Percentiles rank a stretch among this genome's conserved stretches.
Evolutionary conservation across 1,140 invertebrate genomes (phyloP).

Genomic region (Lepidostoma basale): DNA sequence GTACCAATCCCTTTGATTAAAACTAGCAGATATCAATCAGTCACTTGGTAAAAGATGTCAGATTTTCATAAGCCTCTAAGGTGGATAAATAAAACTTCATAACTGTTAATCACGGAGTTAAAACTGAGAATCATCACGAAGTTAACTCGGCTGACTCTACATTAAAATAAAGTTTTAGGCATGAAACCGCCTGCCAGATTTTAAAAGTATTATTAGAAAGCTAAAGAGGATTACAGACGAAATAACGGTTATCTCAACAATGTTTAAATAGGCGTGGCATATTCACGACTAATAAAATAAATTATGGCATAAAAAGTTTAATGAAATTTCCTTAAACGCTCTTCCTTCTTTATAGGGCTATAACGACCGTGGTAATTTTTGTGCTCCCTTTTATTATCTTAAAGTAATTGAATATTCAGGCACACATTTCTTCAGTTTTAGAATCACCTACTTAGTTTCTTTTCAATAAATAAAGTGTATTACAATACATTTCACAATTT

Average conservation of each 20-base stretch:
- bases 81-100: too few species aligned
- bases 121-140: too few species aligned
- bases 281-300: slow-evolving; percentile 8
- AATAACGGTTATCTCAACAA: background rate
- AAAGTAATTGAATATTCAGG: background rate
- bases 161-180: too few species aligned
- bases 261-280: background rate
- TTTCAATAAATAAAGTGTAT: background rate
- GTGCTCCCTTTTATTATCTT: slow-evolving; percentile 1
- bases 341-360: background rate
- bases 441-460: background rate
- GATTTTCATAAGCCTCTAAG: too few species aligned
- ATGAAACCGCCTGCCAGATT: too few species aligned
- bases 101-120: too few species aligned
- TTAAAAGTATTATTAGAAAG: background rate
- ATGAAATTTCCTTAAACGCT: slow-evolving; percentile 18
- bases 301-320: slow-evolving; percentile 11
- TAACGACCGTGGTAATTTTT: slow-evolving; percentile 9
- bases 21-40: too few species aligned
- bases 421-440: background rate
- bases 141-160: too few species aligned
- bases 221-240: background rate
- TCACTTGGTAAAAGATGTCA: too few species aligned
- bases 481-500: background rate
- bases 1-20: too few species aligned